Conservation (phyloP, 1,140 invertebrate genomes). For the Drosophila suzukii region DNA sequence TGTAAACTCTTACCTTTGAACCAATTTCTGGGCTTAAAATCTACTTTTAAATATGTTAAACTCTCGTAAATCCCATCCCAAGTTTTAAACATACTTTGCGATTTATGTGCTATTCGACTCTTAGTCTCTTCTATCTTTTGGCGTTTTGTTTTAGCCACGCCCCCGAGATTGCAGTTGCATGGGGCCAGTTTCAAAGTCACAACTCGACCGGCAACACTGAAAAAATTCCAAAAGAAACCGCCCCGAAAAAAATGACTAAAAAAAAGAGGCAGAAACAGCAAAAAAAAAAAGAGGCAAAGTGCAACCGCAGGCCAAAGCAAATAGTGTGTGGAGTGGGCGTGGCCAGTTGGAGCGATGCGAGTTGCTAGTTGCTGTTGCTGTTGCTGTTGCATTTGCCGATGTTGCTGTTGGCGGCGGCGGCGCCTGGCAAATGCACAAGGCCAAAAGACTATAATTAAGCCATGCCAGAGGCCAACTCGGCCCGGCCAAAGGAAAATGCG, state of each 20-base stretch:
- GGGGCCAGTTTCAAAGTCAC: slow-evolving; percentile 32
- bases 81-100: background rate
- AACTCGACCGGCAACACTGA: slow-evolving; percentile 17
- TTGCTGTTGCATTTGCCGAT: background rate
- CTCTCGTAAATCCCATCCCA: background rate
- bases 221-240: slow-evolving; percentile 32
- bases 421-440: slow-evolving; percentile 70
- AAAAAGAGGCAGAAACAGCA: slow-evolving; percentile 5
- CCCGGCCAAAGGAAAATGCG: slow-evolving; percentile 21
- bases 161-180: slow-evolving; percentile 20
- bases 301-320: slow-evolving; percentile 69
- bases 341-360: slow-evolving; percentile 39
- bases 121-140: background rate
- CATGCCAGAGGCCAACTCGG: slow-evolving; percentile 63
- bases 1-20: too few species aligned
- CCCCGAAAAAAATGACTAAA: slow-evolving; percentile 15
- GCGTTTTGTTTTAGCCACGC: slow-evolving; percentile 17
- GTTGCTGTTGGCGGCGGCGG: slow-evolving; percentile 55
- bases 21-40: too few species aligned
- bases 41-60: background rate
- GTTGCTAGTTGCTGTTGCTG: slow-evolving; percentile 11
- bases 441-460: slow-evolving; percentile 82
- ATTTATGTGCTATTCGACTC: background rate
- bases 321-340: slow-evolving; percentile 70
- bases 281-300: slow-evolving; percentile 39